Evolutionary conservation across 1,140 invertebrate genomes (phyloP), one percentile per base, ranked within the genome.

Genomic region (Pectinophora gossypiella): DNA sequence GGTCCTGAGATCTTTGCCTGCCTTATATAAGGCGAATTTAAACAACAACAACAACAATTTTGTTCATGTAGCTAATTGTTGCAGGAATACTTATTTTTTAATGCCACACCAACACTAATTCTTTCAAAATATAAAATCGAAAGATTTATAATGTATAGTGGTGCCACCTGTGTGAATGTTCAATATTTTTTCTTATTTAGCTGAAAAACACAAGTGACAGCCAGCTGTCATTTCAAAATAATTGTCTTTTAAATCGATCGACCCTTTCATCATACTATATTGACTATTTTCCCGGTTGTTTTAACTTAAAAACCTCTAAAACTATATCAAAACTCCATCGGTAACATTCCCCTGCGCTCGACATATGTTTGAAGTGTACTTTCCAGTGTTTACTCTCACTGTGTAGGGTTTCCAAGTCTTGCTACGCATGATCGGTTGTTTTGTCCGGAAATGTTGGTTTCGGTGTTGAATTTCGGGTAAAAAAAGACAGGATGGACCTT

Each of bases 401-500:
- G 35, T 21, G n/a, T 20, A 15, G 19, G 18, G 35, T 22, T 56
- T 7, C 19, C 18, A 15, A 59, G 40, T 20, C 4, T 62, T 54
- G 72, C 50, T 68, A 74, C 76, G 81, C 73, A 73, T 74, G 59
- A 82, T 38, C 65, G 76, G 55, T 51, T 72, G 51, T 64, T 61
- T 60, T 53, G 46, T 46, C 48, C 72, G 69, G 67, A 72, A 72
- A 77, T 72, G 58, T 58, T 50, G 47, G 56, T 59, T 66, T 66
- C 68, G 56, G 49, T 60, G 19, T 48, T 44, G 36, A 57, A 58
- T 59, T 64, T 54, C 40, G n/a, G 60, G 49, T 54, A 46, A 52
- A 61, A 60, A 27, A 23, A 0, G 38, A 19, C 42, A 61, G 51
- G 64, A 88, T 92, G 82, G 91, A 92, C 73, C 89, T 92, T 38